Conservation (phyloP, 2,797 vertebrate species). For the Ficedula albicollis region DNA sequence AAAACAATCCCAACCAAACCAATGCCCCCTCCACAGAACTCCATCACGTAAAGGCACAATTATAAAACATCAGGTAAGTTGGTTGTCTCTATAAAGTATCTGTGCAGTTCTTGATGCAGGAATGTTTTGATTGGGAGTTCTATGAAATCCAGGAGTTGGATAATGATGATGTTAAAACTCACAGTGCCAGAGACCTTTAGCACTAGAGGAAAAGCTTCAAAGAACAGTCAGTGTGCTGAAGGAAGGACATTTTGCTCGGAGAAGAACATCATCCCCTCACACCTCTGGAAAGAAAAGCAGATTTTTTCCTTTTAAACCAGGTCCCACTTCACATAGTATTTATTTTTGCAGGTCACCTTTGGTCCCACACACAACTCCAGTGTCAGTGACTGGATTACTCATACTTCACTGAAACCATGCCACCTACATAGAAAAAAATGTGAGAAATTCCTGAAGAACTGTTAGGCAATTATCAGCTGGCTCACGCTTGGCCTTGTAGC, state of each 20-base stretch:
- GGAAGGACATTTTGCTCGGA: background rate
- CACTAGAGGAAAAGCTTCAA: background rate
- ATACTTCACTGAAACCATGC: background rate
- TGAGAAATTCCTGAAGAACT: background rate
- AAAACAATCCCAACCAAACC: background rate
- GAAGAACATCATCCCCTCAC: background rate
- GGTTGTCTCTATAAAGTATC: background rate
- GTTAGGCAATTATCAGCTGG: background rate
- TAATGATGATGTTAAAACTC: background rate
- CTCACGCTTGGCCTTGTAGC: background rate
- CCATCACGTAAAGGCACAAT: background rate
- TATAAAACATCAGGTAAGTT: background rate
- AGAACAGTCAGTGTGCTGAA: background rate
- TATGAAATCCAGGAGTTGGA: background rate
- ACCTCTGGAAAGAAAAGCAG: background rate
- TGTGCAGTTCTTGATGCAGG: background rate
- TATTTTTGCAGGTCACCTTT: background rate
- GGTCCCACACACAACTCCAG: background rate
- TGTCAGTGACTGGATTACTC: background rate
- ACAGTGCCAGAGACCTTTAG: background rate
- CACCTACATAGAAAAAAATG: background rate
- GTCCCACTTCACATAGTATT: background rate
- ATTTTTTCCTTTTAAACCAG: background rate
- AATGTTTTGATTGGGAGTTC: background rate
- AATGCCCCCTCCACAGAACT: accelerated